Base-by-base conservation (phyloP, 92 coral and sea anemone genomes). In the Meandrina meandrites region DNA sequence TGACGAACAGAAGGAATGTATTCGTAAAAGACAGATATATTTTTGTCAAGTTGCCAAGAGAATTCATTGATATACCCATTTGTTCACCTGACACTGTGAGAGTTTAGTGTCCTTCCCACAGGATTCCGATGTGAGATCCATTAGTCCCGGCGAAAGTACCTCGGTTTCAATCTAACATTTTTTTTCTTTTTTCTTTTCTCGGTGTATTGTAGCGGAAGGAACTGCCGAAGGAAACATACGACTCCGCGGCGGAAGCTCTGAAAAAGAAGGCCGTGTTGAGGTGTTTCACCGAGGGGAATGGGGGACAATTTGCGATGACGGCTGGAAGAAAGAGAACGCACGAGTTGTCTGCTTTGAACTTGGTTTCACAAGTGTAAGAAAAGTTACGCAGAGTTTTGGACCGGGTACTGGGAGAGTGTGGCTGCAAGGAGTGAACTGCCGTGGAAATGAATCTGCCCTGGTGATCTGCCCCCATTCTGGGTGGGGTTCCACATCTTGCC, bases 261-360 rank as follows among this genome's bases (percentile, higher is more conserved):
- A 70, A 22, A 91, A 85, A 32, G 95, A 93, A 70, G 98, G 98
- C 75, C 94, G 98, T 31, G 89, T 94, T 21, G 98, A 94, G 81
- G 90, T 94, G 56, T 94, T 89, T 75, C 94, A 91, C 75, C 93
- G 86, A 14, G 98, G 98, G 45, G 98, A 94, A 71, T 94, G 98
- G 96, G 98, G 98, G 31, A 93, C 98, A 79, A 92, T 94, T 34
- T 94, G 98, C 69, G 94, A 93, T 32, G 94, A 93, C 54, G 22
- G 27, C 31, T 94, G 98, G 98, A 79, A 86, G 2, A 42, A 18
- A 11, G 76, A 79, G 14, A 94, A 94, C 82, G 96, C 98, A 28
- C 89, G 89, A 31, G 93, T 94, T 36, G 94, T 90, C 37, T 94
- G 98, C 75, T 84, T 31, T 32, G 93, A 91, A 88, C 96, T 94